These are phyloP conservation scores for Labeo rohita DNA, from an alignment of 2,113 vertebrate species.

Conservation along the genomic window DNA sequence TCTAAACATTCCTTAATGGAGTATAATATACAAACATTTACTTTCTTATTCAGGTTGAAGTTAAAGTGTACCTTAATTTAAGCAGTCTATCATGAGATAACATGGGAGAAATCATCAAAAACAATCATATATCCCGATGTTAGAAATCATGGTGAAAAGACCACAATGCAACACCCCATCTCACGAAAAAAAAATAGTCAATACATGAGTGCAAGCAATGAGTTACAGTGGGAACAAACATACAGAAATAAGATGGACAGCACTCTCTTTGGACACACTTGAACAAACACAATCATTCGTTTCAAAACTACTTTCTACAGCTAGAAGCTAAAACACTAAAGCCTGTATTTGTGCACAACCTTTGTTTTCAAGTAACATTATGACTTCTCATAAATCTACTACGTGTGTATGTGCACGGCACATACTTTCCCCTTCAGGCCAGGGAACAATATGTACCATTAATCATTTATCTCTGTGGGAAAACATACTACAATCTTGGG, in stretches of 20 bases:
- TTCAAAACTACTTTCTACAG: slow-evolving; percentile 48
- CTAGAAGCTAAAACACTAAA: slow-evolving; percentile 53
- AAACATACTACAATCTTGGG: not conserved
- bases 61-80: slow-evolving; percentile 69
- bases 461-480: slow-evolving; percentile 13
- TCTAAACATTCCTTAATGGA: slow-evolving; percentile 72
- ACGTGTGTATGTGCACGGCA: not conserved
- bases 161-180: slow-evolving; percentile 45
- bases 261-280: slow-evolving; percentile 51
- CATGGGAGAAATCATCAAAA: slow-evolving; percentile 62
- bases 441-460: slow-evolving; percentile 21
- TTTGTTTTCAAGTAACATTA: slow-evolving; percentile 12
- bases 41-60: slow-evolving; percentile 58
- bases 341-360: slow-evolving; percentile 32
- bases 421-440: not conserved
- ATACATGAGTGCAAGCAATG: slow-evolving; percentile 46
- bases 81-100: slow-evolving; percentile 63
- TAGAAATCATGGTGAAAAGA: slow-evolving; percentile 56
- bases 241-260: slow-evolving; percentile 29
- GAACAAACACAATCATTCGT: slow-evolving; percentile 43
- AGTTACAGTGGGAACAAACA: slow-evolving; percentile 53
- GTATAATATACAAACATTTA: slow-evolving; percentile 66
- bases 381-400: not conserved
- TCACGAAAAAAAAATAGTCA: not conserved
- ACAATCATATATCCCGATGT: slow-evolving; percentile 60